Conservation (phyloP, 2,113 vertebrate genomes). For the Siphamia tubifer region DNA sequence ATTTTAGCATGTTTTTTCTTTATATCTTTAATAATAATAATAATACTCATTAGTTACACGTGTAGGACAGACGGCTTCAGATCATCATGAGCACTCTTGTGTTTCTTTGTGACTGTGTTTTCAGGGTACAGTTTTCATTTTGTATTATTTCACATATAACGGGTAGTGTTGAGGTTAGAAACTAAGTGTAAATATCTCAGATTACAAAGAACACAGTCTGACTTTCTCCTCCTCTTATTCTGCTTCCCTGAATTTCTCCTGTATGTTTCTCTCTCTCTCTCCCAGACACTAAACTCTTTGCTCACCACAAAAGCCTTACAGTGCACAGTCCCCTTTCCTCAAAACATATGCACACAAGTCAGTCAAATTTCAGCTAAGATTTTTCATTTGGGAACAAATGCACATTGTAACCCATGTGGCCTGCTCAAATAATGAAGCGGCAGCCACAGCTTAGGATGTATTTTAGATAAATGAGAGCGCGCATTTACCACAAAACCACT, state of each 20-base stretch:
- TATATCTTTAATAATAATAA: no score
- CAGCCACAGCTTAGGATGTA: conserved; percentile 74
- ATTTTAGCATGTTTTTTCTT: no score
- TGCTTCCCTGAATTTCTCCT: background rate
- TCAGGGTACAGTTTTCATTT: no score
- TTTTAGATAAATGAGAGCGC: conserved; percentile 76
- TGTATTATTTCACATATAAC: conserved; percentile 1
- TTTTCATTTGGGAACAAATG: conserved; percentile 72
- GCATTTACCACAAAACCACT: conserved; percentile 79
- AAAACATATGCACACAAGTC: conserved; percentile 62
- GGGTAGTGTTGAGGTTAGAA: background rate
- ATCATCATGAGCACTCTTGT: no score
- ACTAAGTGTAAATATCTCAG: conserved; percentile 21
- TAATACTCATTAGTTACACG: no score
- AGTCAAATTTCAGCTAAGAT: conserved; percentile 52
- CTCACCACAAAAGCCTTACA: conserved; percentile 38
- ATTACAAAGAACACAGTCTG: conserved; percentile 10
- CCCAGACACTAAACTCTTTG: background rate
- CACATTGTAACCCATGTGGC: conserved; percentile 65
- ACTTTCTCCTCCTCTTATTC: background rate
- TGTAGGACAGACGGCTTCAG: no score
- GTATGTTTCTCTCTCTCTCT: background rate
- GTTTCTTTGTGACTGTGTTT: no score
- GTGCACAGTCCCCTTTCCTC: conserved; percentile 14
- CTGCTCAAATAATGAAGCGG: conserved; percentile 69